Percentiles rank a stretch among this genome's conserved stretches.
Conservation (phyloP, 53 echinoderm and acorn worm genomes). For the Mesocentrotus franciscanus region DNA sequence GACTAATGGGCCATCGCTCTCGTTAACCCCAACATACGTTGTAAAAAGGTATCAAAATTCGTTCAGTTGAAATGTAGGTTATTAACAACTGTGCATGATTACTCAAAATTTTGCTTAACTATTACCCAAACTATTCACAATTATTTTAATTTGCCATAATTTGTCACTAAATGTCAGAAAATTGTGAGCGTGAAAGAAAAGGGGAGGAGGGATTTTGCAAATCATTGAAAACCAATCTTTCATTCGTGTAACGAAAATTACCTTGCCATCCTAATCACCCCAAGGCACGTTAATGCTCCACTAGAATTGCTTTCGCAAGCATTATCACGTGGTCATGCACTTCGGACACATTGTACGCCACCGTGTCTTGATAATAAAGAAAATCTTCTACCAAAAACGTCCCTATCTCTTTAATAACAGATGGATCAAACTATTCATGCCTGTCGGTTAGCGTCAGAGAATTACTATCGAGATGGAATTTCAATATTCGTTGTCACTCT, state of each 20-base stretch:
- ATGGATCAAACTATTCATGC: constrained; percentile 38
- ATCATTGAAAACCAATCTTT: neutral
- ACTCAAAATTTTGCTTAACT: neutral
- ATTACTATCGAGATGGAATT: constrained; percentile 34
- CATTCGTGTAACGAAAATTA: neutral
- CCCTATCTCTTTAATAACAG: constrained; percentile 34
- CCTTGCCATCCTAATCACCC: neutral
- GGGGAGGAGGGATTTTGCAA: neutral
- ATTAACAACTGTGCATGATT: too few species aligned
- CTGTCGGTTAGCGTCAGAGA: constrained; percentile 40
- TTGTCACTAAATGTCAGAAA: neutral
- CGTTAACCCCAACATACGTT: too few species aligned
- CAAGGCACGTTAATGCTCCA: neutral
- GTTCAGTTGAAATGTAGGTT: too few species aligned
- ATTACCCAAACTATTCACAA: neutral
- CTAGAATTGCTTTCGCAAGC: neutral
- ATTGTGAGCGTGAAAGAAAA: neutral
- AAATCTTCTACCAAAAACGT: neutral
- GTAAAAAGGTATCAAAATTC: too few species aligned
- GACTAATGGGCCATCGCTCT: too few species aligned
- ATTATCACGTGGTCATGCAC: neutral
- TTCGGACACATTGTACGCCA: neutral
- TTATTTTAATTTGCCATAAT: neutral
- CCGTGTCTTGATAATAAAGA: neutral
- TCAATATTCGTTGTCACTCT: constrained; percentile 57